A percentile compares a stretch with the other conserved stretches of the same genome.
phyloP scores from a whole-genome alignment of 2,113 vertebrate genomes.

The Nipponia nippon region DNA sequence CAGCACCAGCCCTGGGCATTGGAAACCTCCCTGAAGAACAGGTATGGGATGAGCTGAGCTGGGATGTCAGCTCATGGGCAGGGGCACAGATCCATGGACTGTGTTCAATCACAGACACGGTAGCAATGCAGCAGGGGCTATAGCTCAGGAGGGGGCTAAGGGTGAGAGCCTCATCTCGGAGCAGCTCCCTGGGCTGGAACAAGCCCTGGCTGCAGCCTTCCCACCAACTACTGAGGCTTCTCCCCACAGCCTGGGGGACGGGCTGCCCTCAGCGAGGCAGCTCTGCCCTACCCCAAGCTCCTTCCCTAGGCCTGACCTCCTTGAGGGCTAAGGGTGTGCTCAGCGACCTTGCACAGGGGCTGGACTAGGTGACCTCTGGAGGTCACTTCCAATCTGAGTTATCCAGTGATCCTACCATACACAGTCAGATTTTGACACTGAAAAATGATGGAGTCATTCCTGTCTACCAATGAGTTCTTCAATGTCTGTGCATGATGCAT shows the following conservation, averaged over 20 bases:
- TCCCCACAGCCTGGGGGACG: rapidly evolving
- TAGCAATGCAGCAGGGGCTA: background rate
- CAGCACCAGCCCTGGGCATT: background rate
- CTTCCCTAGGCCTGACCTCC: background rate
- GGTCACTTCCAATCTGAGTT: background rate
- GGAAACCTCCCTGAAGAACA: rapidly evolving
- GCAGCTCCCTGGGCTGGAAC: background rate
- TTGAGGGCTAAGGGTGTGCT: background rate
- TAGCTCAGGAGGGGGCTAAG: background rate
- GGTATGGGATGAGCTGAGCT: background rate
- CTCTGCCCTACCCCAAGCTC: background rate
- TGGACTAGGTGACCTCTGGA: background rate
- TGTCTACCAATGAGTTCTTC: background rate
- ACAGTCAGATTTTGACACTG: background rate
- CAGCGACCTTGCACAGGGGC: rapidly evolving
- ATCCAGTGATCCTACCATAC: background rate
- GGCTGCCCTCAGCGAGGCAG: background rate
- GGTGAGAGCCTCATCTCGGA: background rate
- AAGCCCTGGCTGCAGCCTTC: background rate
- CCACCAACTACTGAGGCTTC: background rate
- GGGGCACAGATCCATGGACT: background rate
- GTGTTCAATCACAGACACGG: background rate
- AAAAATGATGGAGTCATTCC: background rate
- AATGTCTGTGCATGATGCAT: background rate
- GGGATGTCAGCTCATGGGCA: background rate